Percentiles rank a stretch among this genome's conserved stretches.
These are phyloP conservation scores for Apus apus DNA, from an alignment of 2,113 vertebrate genomes.

Conservation along the genomic window DNA sequence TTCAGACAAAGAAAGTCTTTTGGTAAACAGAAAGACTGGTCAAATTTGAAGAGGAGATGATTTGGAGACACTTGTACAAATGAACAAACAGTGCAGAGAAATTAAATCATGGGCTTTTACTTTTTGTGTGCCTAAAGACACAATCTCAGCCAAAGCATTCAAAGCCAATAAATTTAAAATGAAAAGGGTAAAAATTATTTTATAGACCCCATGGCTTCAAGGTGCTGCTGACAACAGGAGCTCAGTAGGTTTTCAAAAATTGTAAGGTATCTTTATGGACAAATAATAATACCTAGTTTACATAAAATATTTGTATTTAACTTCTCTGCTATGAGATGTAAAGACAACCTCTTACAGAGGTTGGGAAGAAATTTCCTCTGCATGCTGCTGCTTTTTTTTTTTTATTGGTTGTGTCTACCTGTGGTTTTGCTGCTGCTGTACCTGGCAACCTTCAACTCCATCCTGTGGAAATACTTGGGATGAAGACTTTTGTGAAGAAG, in stretches of 20 bases:
- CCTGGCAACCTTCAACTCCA: neutral
- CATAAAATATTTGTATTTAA: neutral
- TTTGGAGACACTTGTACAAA: slow-evolving; percentile 48
- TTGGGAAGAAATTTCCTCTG: neutral
- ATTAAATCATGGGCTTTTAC: neutral
- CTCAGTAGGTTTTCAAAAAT: neutral
- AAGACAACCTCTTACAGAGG: neutral
- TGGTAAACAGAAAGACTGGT: slow-evolving; percentile 45
- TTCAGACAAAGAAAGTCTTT: slow-evolving; percentile 29
- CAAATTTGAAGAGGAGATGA: slow-evolving; percentile 65
- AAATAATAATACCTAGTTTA: neutral
- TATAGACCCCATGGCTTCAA: neutral
- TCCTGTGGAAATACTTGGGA: neutral
- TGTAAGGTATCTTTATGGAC: neutral
- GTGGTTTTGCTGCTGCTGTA: neutral
- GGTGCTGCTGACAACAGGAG: neutral
- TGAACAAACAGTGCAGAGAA: slow-evolving; percentile 41
- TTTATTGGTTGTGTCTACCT: neutral
- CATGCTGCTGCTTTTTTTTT: neutral
- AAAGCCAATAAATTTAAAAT: slow-evolving; percentile 15
- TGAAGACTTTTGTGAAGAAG: neutral
- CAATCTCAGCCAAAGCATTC: neutral
- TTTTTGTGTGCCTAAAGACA: neutral
- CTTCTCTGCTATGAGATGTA: neutral
- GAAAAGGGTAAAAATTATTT: neutral